Conservation (phyloP, 2,113 vertebrate species). For the Gymnogyps californianus region DNA sequence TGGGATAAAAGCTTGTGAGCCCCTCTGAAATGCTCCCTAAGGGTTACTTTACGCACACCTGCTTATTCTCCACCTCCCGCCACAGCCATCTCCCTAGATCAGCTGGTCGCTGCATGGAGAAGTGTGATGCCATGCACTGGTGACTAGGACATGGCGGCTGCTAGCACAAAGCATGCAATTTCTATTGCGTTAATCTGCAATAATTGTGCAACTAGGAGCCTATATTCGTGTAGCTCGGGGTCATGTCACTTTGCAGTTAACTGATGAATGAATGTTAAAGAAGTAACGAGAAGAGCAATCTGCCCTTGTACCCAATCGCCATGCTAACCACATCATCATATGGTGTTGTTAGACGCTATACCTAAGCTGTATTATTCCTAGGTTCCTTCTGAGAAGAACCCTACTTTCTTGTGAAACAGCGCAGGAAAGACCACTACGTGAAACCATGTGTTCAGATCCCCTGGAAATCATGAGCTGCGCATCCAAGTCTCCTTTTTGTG, state of each 20-base stretch:
- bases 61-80: neutral
- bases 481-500: neutral
- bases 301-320: neutral
- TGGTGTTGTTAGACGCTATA: neutral
- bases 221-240: neutral
- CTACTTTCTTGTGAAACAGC: neutral
- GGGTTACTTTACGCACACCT: neutral
- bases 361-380: neutral
- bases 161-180: neutral
- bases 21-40: neutral
- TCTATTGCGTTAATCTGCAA: neutral
- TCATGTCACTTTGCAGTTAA: neutral
- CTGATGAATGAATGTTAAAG: neutral
- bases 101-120: neutral
- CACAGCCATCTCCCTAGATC: neutral
- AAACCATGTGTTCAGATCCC: neutral
- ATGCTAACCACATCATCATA: neutral
- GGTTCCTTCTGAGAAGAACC: neutral
- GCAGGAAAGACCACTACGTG: neutral
- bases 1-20: neutral
- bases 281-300: neutral
- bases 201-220: neutral
- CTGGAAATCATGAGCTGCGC: neutral
- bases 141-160: neutral
- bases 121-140: fast-evolving